Conservation (phyloP, 2,113 vertebrate genomes). For the Polypterus senegalus region DNA sequence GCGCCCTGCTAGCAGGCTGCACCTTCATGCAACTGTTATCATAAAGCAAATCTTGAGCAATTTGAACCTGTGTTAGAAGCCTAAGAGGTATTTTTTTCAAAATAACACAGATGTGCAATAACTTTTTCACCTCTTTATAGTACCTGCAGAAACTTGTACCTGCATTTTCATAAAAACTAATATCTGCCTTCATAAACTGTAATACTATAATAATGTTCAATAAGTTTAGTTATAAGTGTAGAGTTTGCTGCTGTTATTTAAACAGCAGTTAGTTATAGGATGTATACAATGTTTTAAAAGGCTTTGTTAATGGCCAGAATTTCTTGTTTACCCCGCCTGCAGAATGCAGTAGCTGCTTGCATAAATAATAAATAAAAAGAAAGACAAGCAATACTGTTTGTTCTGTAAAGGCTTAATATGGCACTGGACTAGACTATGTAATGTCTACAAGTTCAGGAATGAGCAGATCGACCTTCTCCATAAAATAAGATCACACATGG, state of each 20-base stretch:
- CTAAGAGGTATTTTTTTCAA: slow-evolving; percentile 51
- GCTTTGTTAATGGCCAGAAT: too few relatives aligned
- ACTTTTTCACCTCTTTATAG: slow-evolving; percentile 36
- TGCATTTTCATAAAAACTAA: slow-evolving; percentile 23
- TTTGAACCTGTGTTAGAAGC: slow-evolving; percentile 31
- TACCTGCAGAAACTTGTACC: slow-evolving; percentile 60
- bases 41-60: slow-evolving; percentile 44
- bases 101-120: slow-evolving; percentile 49
- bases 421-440: too few relatives aligned
- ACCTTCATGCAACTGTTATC: slow-evolving; percentile 45
- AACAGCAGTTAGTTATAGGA: too few relatives aligned
- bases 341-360: too few relatives aligned
- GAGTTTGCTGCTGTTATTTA: background rate
- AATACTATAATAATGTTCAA: slow-evolving; percentile 1
- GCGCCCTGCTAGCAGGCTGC: slow-evolving; percentile 31
- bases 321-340: too few relatives aligned
- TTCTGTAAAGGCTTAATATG: too few relatives aligned
- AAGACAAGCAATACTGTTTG: too few relatives aligned
- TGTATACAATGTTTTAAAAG: too few relatives aligned
- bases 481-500: too few relatives aligned
- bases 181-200: slow-evolving; percentile 6
- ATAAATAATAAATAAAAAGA: too few relatives aligned
- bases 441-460: too few relatives aligned
- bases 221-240: slow-evolving; percentile 24
- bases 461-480: too few relatives aligned